Base-by-base conservation (phyloP, 2,797 vertebrate species). In the Gymnodraco acuticeps region DNA sequence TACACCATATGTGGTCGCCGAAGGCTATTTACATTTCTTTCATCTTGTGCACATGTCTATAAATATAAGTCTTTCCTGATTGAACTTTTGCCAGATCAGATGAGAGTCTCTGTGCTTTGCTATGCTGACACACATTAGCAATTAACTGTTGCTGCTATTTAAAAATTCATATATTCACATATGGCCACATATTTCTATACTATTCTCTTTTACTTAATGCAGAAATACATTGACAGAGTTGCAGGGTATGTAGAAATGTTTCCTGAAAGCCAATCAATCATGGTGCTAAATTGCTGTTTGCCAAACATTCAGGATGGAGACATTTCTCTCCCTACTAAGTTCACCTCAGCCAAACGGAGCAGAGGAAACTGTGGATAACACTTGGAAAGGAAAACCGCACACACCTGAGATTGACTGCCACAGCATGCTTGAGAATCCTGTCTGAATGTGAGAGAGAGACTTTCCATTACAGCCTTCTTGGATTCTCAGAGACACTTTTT, bases 321-420 rank as follows among this genome's bases (percentile, higher is more conserved):
- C 10, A n/a, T 63, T n/a, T 31, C 2, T 33, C n/a, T n/a, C 31
- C 2, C 10, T 43, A 12, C 2, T 47, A 47, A 54, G 41, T 27
- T 58, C 12, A 19, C 10, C 5, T 51, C 6, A 19, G 15, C 23
- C 1, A 0, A 60, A 12, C 11, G 63, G 42, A 48, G 20, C 19
- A 38, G 47, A 60, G 59, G 33, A 50, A 60, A 3, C 9, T 0
- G 1, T 31, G 14, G 47, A 48, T 55, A 54, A 31, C 50, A 62
- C 45, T 27, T 45, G 11, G 8, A 58, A 13, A 46, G 17, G 15
- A 76, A 58, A 68, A n/a, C 9, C 54, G 46, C 53, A 77, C 15
- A 74, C 59, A 70, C 53, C 67, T 64, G 64, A 79, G 73, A 82
- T 59, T 73, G 75, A 77, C 54, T 63, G 55, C 11, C 70, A 38